phyloP scores from a whole-genome alignment of 2,797 vertebrate genomes.

The Poeciliopsis gracilis region DNA sequence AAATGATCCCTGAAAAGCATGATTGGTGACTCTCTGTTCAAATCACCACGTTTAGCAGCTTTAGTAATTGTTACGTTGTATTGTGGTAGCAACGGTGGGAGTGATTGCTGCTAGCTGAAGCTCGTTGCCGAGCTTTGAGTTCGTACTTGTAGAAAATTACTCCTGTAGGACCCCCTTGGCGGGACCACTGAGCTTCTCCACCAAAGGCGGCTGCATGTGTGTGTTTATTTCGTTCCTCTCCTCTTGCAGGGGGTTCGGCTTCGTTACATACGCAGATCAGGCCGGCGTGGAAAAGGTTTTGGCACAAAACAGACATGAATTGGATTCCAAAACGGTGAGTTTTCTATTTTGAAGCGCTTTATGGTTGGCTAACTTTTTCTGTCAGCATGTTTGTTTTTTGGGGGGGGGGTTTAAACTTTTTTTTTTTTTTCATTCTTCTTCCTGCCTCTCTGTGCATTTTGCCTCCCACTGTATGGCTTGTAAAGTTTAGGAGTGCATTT shows the following conservation, averaged over 20 bases:
- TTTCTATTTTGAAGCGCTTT: neutral
- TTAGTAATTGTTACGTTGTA: neutral
- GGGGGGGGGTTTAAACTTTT: neutral
- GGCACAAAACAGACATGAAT: conserved; percentile 95
- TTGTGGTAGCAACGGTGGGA: neutral
- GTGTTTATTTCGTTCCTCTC: neutral
- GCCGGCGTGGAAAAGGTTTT: conserved; percentile 97
- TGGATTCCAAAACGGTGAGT: conserved; percentile 98
- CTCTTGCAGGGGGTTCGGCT: conserved; percentile 91
- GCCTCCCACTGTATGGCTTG: conserved; percentile 68
- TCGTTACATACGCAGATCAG: conserved; percentile 96
- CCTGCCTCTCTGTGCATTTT: conserved; percentile 40
- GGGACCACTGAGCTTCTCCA: neutral
- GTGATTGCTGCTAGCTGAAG: neutral
- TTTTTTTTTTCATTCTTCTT: neutral
- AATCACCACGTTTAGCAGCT: neutral
- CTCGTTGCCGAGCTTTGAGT: neutral
- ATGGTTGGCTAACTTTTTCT: conserved; percentile 36
- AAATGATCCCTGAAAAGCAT: neutral
- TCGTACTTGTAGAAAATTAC: neutral
- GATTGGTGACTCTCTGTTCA: neutral
- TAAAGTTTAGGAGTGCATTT: conserved; percentile 71
- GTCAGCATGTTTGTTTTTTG: conserved; percentile 4
- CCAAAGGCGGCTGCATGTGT: neutral
- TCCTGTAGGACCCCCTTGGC: neutral